These are phyloP conservation scores for Leptura quadrifasciata DNA, from an alignment of 2,888 invertebrate genomes.

Conservation along the genomic window DNA sequence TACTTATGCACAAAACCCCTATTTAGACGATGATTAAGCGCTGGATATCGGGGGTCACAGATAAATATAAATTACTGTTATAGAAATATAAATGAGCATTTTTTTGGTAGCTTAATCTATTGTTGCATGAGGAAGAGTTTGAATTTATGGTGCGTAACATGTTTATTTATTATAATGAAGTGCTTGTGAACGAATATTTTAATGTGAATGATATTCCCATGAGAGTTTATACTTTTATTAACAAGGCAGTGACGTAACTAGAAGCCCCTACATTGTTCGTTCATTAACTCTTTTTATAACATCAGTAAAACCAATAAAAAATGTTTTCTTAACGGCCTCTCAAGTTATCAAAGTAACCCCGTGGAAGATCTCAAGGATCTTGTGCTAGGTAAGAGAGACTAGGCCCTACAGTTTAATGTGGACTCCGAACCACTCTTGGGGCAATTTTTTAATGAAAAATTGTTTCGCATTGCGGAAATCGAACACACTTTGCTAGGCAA, in stretches of 20 bases:
- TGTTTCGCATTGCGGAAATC: too few species aligned
- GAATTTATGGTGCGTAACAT: neutral
- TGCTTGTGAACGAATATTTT: neutral
- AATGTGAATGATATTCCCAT: neutral
- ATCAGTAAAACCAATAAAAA: too few species aligned
- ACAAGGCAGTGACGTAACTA: neutral
- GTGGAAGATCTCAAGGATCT: too few species aligned
- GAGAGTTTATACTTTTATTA: neutral
- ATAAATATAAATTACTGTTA: conserved; percentile 30
- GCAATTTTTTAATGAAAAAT: too few species aligned
- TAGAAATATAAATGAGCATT: conserved; percentile 11
- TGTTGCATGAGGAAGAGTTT: neutral
- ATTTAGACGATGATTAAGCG: conserved; percentile 55
- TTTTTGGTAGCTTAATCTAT: neutral
- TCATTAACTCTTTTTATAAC: too few species aligned
- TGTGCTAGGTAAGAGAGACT: too few species aligned
- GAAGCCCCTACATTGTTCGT: too few species aligned
- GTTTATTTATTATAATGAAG: conserved; percentile 3
- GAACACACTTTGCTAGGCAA: too few species aligned
- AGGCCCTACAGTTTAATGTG: too few species aligned
- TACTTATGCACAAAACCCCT: conserved; percentile 59
- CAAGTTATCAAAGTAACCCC: too few species aligned
- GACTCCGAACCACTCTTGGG: too few species aligned
- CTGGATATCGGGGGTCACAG: conserved; percentile 29
- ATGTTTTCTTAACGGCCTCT: too few species aligned